Percentiles rank a stretch among this genome's conserved stretches.
These are phyloP conservation scores for Bombus picipes DNA, from an alignment of 1,140 invertebrate genomes.

Conservation along the genomic window DNA sequence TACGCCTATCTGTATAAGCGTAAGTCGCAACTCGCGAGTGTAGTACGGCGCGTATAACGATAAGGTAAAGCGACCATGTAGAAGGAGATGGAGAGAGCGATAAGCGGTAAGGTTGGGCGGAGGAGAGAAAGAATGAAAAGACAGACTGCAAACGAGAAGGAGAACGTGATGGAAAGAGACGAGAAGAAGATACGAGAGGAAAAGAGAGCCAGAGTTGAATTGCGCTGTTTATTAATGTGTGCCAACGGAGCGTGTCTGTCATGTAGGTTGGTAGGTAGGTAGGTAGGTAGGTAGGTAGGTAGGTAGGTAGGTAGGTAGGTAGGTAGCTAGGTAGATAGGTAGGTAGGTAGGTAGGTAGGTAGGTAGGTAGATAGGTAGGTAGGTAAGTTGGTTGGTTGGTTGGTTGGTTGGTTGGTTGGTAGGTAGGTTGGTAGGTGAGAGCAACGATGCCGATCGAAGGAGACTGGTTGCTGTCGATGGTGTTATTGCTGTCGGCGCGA, in stretches of 20 bases:
- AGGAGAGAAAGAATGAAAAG: conserved; percentile 39
- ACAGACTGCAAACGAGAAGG: background rate
- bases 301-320: conserved; percentile 69
- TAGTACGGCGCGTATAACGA: conserved; percentile 37
- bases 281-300: conserved; percentile 32
- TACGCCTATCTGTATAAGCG: conserved; percentile 56
- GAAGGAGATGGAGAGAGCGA: conserved; percentile 13
- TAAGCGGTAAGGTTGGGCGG: background rate
- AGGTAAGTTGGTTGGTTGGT: conserved; percentile 71
- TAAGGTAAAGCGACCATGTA: conserved; percentile 35
- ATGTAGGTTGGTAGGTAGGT: conserved; percentile 71
- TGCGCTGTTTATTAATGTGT: conserved; percentile 77
- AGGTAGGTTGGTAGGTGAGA: conserved; percentile 69
- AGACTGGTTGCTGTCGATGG: conserved; percentile 32
- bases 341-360: conserved; percentile 70
- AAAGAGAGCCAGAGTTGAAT: conserved; percentile 4
- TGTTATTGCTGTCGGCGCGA: conserved; percentile 51
- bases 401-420: conserved; percentile 40
- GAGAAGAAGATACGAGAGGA: background rate
- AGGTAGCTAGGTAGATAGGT: conserved; percentile 53
- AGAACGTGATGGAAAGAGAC: background rate
- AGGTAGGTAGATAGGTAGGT: conserved; percentile 53
- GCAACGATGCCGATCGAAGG: conserved; percentile 62
- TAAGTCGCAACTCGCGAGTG: conserved; percentile 22
- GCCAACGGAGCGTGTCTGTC: conserved; percentile 77